Evolutionary conservation across 2,888 invertebrate genomes (phyloP).

Genomic region (Sipunculus nudus): DNA sequence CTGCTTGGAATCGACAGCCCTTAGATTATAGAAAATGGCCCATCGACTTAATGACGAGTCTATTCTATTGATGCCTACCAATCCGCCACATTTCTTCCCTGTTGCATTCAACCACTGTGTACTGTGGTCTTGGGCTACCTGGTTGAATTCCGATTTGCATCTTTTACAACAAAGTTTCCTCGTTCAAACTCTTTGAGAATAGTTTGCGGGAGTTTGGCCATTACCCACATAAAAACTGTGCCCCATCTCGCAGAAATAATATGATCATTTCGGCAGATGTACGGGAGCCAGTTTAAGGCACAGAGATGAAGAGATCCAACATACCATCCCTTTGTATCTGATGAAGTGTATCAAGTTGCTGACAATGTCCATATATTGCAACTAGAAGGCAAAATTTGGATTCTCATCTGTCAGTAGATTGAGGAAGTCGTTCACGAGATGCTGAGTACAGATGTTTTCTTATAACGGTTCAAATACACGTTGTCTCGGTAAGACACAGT

Average conservation of each 20-base stretch:
- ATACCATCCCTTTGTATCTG: no score
- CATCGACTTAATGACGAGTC: slow-evolving; percentile 4
- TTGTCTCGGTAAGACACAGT: neutral
- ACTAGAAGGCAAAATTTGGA: slow-evolving; percentile 9
- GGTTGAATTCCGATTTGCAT: slow-evolving; percentile 15
- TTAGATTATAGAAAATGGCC: slow-evolving; percentile 6
- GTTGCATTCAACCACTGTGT: slow-evolving; percentile 22
- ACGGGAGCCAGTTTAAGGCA: slow-evolving; percentile 13
- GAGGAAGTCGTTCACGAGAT: neutral
- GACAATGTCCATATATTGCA: slow-evolving; percentile 14
- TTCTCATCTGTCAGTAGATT: neutral
- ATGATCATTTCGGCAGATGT: slow-evolving; percentile 10
- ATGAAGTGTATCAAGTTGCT: slow-evolving; percentile 10
- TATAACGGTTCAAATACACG: neutral
- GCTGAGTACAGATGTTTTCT: neutral
- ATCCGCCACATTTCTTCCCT: slow-evolving; percentile 19
- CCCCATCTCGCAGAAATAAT: slow-evolving; percentile 13
- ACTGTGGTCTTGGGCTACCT: slow-evolving; percentile 22
- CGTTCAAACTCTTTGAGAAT: slow-evolving; percentile 12
- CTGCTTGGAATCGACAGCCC: neutral
- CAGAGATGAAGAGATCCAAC: no score
- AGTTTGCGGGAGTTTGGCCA: neutral
- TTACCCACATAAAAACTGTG: slow-evolving; percentile 11
- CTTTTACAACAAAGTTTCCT: slow-evolving; percentile 28
- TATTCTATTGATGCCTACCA: slow-evolving; percentile 10